Evolutionary conservation across 2,797 vertebrate species (phyloP), one percentile per base, ranked within the genome.

Genomic region (Amblyopsis hoosieri): DNA sequence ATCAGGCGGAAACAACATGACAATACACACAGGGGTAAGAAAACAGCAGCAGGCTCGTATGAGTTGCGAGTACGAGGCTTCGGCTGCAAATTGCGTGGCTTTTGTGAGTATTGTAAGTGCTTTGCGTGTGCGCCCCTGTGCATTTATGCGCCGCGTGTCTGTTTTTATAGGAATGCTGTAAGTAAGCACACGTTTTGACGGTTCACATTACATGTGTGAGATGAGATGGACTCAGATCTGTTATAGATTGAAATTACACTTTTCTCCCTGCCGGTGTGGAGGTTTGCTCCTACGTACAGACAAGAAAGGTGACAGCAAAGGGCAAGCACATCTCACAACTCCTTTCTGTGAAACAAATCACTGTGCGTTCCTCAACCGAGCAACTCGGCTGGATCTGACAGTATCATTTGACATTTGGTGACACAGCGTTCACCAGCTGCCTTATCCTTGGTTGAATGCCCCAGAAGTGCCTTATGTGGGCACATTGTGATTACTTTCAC

Each of bases 121-220:
- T 10, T 53, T 10, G 19, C 13, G 15, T 54, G 52, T 13, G 0
- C 23, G 0, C 23, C 23, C 23, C 23, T 4, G 23, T 29, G 23
- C 23, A 29, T 54, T 19, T 54, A 31, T 54, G 53, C 29, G 53
- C 37, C 29, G 53, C 29, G 13, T 12, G 12, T 54, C 6, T 37
- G 17, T 15, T 0, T 54, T 8, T 62, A 45, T 49, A 45, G 6
- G 10, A 13, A 3, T 59, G 49, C 37, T 10, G 1, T 4, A 23
- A 13, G 45, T 50, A 59, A 70, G 62, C 46, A 60, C 57, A 45
- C 23, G 42, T 42, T 48, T 45, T 74, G 64, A 80, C 75, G 71
- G 67, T 15, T 75, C 72, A 78, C 65, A 77, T 83, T 81, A 76
- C 76, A 54, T 48, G 62, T n/a, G 57, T 54, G 65, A 81, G 62